Evolutionary conservation across 2,888 invertebrate genomes (phyloP), one percentile per base, ranked within the genome.

Genomic region (Aphodius sticticus): DNA sequence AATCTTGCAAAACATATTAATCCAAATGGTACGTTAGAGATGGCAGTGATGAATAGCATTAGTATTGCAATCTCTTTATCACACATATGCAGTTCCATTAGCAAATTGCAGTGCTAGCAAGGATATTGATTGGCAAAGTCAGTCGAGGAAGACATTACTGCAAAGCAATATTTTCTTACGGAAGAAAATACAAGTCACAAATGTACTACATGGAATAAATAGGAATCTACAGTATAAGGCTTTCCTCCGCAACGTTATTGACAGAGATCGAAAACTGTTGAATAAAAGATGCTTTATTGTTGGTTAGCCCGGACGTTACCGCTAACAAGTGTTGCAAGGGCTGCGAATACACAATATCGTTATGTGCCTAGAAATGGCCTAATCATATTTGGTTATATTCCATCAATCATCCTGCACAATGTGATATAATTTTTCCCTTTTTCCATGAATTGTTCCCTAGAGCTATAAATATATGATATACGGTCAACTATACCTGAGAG

Each of bases 241-340:
- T 53, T 53, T 53, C 53, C 53, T 53, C 6, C 2, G 26, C 26
- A 26, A 26, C 26, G 26, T 26, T 12, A 53, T 12, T 53, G 53
- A 53, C 53, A 5, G 12, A 53, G 53, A 53, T 53, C 9, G 53
- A 53, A 53, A 53, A 53, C 53, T 12, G 7, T 53, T 53, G 53
- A 53, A 53, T 53, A 53, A 53, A 53, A 53, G 53, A 53, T 53
- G 53, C 53, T 53, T 53, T 53, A 53, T 53, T 53, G 53, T 53
- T 53, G 53, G 53, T 53, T 53, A 53, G 7, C 53, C 12, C 12
- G 53, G 2, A 53, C 53, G 53, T 53, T 53, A 53, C 53, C 53
- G 53, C 53, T 53, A 53, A 53, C 53, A 53, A 53, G 53, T 53
- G 53, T 53, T 53, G 53, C 53, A 53, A 53, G 53, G 53, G 53